These are phyloP conservation scores for Lamellibrachia luymesi DNA, from an alignment of 1,140 invertebrate genomes.

Conservation along the genomic window DNA sequence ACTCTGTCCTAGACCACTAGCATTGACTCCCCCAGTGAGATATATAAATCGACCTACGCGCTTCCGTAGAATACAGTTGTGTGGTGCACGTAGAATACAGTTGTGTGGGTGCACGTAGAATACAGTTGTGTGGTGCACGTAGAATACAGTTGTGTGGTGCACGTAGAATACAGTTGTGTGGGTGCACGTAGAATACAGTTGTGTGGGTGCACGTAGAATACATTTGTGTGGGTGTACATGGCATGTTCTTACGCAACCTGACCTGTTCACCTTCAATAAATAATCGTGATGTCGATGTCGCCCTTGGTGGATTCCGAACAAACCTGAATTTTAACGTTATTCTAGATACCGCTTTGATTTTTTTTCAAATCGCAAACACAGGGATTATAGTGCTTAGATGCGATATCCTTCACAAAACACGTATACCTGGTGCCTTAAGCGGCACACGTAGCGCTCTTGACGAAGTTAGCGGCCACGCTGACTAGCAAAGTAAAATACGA, in stretches of 20 bases:
- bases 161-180: background rate
- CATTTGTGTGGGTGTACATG: too few species aligned
- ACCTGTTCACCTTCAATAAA: background rate
- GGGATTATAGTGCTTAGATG: too few species aligned
- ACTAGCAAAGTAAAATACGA: background rate
- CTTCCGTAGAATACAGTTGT: background rate
- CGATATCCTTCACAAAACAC: background rate
- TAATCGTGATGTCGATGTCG: background rate
- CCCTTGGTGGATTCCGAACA: background rate
- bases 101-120: too few species aligned
- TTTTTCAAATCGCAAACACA: too few species aligned
- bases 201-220: background rate
- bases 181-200: background rate
- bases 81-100: background rate
- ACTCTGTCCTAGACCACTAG: background rate
- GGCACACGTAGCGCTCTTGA: background rate
- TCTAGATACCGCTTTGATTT: background rate
- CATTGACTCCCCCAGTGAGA: background rate
- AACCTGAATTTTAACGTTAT: background rate
- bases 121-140: too few species aligned
- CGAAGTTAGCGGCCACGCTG: background rate
- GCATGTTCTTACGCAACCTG: background rate
- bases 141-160: background rate
- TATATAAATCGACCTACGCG: background rate
- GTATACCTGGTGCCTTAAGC: background rate